A percentile compares a stretch with the other conserved stretches of the same genome.
Conservation (phyloP, 2,797 vertebrate genomes). For the Benthosema pterotum region DNA sequence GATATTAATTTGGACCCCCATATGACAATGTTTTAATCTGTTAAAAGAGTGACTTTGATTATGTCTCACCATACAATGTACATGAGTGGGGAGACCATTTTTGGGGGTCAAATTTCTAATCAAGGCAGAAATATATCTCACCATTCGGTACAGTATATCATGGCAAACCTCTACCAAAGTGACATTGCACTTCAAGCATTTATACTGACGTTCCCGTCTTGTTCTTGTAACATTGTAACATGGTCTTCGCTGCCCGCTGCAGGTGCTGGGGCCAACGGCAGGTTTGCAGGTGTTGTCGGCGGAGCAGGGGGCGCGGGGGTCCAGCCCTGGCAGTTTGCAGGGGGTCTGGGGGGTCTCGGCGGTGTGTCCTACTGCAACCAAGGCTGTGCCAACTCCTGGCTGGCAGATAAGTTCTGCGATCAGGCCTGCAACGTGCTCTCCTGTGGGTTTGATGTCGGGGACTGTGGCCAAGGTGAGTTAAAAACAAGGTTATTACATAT, state of each 20-base stretch:
- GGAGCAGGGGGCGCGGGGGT: constrained; percentile 80
- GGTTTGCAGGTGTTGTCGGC: constrained; percentile 80
- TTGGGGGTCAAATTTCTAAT: no score
- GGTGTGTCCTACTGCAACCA: constrained; percentile 93
- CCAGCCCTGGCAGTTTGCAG: constrained; percentile 91
- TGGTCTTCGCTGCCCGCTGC: constrained; percentile 3
- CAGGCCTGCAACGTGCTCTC: constrained; percentile 95
- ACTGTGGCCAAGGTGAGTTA: constrained; percentile 92
- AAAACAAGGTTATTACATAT: neutral
- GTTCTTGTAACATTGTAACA: neutral
- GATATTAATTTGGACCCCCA: no score
- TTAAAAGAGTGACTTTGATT: no score
- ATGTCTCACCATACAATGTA: no score
- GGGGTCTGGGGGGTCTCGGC: constrained; percentile 85
- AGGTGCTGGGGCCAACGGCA: constrained; percentile 74
- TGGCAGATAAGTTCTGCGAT: constrained; percentile 98
- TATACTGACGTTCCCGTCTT: no score
- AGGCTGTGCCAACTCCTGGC: constrained; percentile 98
- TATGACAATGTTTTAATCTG: no score
- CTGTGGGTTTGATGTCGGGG: constrained; percentile 95
- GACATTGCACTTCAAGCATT: no score
- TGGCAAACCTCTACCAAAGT: no score
- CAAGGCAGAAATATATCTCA: no score
- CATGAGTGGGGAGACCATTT: no score
- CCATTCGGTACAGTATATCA: no score